Evolutionary conservation across 35 echinoderm and acorn worm genomes (phyloP).

Genomic region (Stichopus chloronotus): DNA sequence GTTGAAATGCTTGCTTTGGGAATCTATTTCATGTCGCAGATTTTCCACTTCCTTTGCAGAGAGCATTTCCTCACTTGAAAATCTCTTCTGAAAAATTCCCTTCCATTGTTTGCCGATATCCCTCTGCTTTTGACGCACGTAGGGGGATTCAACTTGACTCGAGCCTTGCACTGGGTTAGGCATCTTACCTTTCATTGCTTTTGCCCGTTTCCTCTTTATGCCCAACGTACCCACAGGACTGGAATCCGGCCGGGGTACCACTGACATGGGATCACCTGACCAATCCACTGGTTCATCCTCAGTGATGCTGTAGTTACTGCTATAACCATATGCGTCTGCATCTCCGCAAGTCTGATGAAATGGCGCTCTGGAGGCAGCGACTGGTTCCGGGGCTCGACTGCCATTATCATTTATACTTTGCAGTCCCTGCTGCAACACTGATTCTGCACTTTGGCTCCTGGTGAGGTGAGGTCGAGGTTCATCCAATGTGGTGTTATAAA

Average conservation of each 20-base stretch:
- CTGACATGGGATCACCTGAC: too few species aligned
- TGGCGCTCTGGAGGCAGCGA: not conserved
- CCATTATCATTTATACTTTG: too few species aligned
- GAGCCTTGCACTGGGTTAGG: not conserved
- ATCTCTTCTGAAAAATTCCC: slow-evolving; percentile 16
- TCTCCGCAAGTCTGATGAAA: not conserved
- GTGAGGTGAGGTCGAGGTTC: not conserved
- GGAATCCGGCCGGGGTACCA: too few species aligned
- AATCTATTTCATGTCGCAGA: not conserved
- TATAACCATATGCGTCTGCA: not conserved
- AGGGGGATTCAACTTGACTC: not conserved
- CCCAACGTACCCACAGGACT: not conserved
- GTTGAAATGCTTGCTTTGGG: not conserved
- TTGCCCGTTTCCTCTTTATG: not conserved
- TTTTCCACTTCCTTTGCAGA: not conserved
- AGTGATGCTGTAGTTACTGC: too few species aligned
- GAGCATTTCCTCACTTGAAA: not conserved
- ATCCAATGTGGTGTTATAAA: not conserved
- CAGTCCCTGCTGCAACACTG: not conserved
- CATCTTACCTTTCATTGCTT: not conserved
- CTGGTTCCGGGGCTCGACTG: not conserved
- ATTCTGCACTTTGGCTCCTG: not conserved
- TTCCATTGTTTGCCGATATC: not conserved
- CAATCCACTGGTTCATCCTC: too few species aligned
- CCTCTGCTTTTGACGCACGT: not conserved